These are phyloP conservation scores for Condylura cristata DNA, from an alignment of 2,113 vertebrate species.

Conservation along the genomic window DNA sequence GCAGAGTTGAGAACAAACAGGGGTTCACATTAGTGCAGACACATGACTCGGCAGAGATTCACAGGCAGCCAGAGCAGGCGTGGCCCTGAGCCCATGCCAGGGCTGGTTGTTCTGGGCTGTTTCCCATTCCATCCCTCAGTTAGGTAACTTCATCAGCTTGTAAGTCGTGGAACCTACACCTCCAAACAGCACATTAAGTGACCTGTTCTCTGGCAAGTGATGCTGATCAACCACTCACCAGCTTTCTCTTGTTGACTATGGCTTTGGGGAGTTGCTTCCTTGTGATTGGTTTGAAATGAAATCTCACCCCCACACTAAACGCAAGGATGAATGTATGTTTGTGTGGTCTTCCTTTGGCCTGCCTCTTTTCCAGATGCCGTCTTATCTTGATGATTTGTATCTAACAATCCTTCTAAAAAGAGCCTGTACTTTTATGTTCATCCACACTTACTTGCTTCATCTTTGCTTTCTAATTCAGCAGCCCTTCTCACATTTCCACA, in stretches of 20 bases:
- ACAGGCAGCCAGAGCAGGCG: not conserved
- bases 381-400: not conserved
- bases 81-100: conserved; percentile 31
- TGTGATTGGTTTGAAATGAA: conserved; percentile 53
- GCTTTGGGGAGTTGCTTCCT: conserved; percentile 36
- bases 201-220: conserved; percentile 21
- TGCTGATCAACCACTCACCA: not conserved
- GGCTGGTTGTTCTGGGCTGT: conserved; percentile 14
- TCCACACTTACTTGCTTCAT: not conserved
- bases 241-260: not conserved
- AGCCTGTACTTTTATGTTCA: not conserved
- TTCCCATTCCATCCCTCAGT: conserved; percentile 56
- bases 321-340: not conserved
- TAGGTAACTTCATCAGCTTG: conserved; percentile 29
- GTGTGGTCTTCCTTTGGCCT: not conserved
- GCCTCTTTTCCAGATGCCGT: not conserved
- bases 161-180: not conserved
- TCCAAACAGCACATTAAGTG: not conserved
- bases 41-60: conserved; percentile 66
- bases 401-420: not conserved
- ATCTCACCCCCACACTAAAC: not conserved
- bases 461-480: conserved; percentile 25
- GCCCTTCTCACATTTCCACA: not conserved
- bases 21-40: conserved; percentile 58
- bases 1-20: conserved; percentile 60